Percentiles rank a stretch among this genome's conserved stretches.
Conservation (phyloP, 2,113 vertebrate genomes). For the Willisornis vidua region DNA sequence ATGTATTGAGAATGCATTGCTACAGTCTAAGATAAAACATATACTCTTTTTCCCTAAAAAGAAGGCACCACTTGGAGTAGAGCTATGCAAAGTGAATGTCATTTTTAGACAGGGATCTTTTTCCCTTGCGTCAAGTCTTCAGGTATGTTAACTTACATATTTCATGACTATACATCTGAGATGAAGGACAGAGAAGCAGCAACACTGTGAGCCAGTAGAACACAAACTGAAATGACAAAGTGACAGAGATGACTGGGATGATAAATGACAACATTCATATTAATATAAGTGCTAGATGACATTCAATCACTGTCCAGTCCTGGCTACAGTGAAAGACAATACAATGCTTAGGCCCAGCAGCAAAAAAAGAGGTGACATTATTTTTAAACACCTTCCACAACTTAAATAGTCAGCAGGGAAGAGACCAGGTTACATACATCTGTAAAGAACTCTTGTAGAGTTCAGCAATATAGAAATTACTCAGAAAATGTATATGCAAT, state of each 20-base stretch:
- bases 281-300: constrained; percentile 56
- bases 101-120: background rate
- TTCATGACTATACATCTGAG: background rate
- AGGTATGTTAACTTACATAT: background rate
- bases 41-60: background rate
- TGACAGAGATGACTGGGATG: constrained; percentile 67
- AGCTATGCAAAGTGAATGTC: background rate
- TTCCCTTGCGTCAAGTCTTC: background rate
- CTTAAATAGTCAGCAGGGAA: constrained; percentile 23
- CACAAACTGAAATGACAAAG: constrained; percentile 66
- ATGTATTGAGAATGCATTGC: too few relatives aligned
- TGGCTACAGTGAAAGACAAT: constrained; percentile 55
- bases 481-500: background rate
- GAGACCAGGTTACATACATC: background rate
- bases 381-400: constrained; percentile 24
- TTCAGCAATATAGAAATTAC: background rate
- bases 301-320: constrained; percentile 71
- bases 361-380: background rate
- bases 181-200: constrained; percentile 9
- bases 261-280: constrained; percentile 74
- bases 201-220: constrained; percentile 5
- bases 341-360: constrained; percentile 17
- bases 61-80: background rate
- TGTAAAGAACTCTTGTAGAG: background rate
- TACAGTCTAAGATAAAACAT: background rate